Conservation (phyloP, 2,888 invertebrate genomes). For the Molorchus minor region DNA sequence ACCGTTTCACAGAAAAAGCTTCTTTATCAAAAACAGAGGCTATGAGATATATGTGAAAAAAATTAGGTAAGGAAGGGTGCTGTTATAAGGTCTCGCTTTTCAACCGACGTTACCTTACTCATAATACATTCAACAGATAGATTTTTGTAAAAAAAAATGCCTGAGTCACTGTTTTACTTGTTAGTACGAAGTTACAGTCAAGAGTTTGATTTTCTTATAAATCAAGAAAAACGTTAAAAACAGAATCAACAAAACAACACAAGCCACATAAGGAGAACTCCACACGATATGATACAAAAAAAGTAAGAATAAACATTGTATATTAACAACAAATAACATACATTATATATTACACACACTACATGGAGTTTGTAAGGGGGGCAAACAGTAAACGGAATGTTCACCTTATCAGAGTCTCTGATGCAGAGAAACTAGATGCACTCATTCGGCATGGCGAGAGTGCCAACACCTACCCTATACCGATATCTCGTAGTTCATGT, state of each 20-base stretch:
- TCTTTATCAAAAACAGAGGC: too few relatives aligned
- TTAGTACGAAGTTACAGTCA: slow-evolving; percentile 44
- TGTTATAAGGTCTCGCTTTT: too few relatives aligned
- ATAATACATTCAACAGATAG: slow-evolving; percentile 47
- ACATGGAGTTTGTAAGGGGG: slow-evolving; percentile 36
- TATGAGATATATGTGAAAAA: too few relatives aligned
- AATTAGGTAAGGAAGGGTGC: too few relatives aligned
- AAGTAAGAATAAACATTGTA: slow-evolving; percentile 53
- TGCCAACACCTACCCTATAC: slow-evolving; percentile 75
- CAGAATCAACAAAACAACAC: slow-evolving; percentile 49
- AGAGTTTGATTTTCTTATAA: slow-evolving; percentile 23
- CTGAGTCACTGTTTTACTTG: slow-evolving; percentile 41
- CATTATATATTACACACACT: slow-evolving; percentile 54
- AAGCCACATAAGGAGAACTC: slow-evolving; percentile 49
- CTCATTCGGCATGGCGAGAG: slow-evolving; percentile 58
- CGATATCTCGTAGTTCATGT: slow-evolving; percentile 95
- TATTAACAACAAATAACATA: slow-evolving; percentile 58
- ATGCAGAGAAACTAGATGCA: slow-evolving; percentile 59
- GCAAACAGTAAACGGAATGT: slow-evolving; percentile 49
- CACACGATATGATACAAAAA: slow-evolving; percentile 53
- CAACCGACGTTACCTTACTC: slow-evolving; percentile 43
- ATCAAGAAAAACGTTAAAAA: slow-evolving; percentile 23
- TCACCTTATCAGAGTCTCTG: slow-evolving; percentile 52
- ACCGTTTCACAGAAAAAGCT: too few relatives aligned
- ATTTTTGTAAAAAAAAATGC: slow-evolving; percentile 41